Base-by-base conservation (phyloP, 1,140 invertebrate species). In the Sitobion miscanthi region DNA sequence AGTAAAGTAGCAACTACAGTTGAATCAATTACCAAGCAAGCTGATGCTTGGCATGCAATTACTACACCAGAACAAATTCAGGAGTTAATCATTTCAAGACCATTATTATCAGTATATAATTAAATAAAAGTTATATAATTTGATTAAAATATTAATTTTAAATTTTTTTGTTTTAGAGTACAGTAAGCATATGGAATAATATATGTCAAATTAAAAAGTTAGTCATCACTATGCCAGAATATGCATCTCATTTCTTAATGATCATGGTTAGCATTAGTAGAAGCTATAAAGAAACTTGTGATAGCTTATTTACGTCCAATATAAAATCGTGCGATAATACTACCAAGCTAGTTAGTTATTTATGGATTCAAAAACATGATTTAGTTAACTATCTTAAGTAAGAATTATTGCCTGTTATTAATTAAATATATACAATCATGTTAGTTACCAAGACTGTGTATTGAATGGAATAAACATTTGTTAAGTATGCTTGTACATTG, bases 351-450 rank as follows among this genome's bases (percentile, higher is more conserved):
- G 97, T 98, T 93, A 98, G 98, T 94, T 97, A 98, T 14, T 97
- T 97, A 49, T 99, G 98, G 98, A 96, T 98, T 3, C 98, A 98
- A 94, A 98, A 99, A 95, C 98, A 98, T 94, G 98, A 99, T 95
- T 99, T 99, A 93, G 98, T 97, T 95, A 95, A 98, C 94, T 98
- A 99, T 95, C 96, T 98, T 94, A 98, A 98, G 96, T 97, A 96
- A 94, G 95, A 95, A 87, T 2, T 54, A 57, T 86, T 88, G 62
- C 14, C 30, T 77, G 14, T n/a, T 20, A 14, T n/a, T 77, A 77
- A 77, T 77, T 6, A 35, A 77, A 77, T 77, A 20, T n/a, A 30
- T n/a, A 35, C n/a, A 77, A n/a, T 0, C n/a, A 17, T n/a, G 62
- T 77, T 77, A 77, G n/a, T 77, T n/a, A n/a, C 11, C 14, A n/a